Percentiles rank a stretch among this genome's conserved stretches.
Conservation (phyloP, 2,888 invertebrate species). For the Tenthredo distinguenda region DNA sequence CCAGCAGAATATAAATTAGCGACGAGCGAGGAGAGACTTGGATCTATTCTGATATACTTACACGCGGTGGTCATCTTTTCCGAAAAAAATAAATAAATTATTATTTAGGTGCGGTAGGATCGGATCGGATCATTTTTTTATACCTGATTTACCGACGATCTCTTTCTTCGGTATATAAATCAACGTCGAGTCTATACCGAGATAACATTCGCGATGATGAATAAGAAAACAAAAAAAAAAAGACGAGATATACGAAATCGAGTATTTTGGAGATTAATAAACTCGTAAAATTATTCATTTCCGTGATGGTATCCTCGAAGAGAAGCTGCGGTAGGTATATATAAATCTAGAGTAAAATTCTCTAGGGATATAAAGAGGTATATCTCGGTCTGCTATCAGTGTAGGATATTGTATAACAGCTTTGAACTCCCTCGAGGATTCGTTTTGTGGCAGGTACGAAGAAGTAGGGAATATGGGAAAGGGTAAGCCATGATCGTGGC, state of each 20-base stretch:
- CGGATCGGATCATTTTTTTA: not conserved
- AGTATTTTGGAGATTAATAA: not conserved
- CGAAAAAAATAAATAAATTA: not conserved
- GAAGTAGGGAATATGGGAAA: not conserved
- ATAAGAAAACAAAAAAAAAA: not conserved
- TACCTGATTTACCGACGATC: too few relatives aligned
- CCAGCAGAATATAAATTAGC: conserved; percentile 18
- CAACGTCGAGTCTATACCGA: not conserved
- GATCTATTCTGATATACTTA: not conserved
- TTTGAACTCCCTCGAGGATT: conserved; percentile 24
- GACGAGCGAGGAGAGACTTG: too few relatives aligned
- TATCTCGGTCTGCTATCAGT: not conserved
- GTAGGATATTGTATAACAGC: conserved; percentile 5
- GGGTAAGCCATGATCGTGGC: conserved; percentile 10
- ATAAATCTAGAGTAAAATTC: not conserved
- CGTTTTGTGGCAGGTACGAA: conserved; percentile 14
- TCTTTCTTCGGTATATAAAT: not conserved
- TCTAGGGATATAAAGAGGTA: not conserved
- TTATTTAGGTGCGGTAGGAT: not conserved
- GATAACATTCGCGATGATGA: not conserved
- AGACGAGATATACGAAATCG: not conserved
- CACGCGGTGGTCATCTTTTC: not conserved
- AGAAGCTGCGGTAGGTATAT: not conserved
- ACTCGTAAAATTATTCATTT: not conserved
- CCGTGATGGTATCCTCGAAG: not conserved